These are phyloP conservation scores for Empis livida DNA, from an alignment of 2,888 invertebrate genomes.

Conservation along the genomic window DNA sequence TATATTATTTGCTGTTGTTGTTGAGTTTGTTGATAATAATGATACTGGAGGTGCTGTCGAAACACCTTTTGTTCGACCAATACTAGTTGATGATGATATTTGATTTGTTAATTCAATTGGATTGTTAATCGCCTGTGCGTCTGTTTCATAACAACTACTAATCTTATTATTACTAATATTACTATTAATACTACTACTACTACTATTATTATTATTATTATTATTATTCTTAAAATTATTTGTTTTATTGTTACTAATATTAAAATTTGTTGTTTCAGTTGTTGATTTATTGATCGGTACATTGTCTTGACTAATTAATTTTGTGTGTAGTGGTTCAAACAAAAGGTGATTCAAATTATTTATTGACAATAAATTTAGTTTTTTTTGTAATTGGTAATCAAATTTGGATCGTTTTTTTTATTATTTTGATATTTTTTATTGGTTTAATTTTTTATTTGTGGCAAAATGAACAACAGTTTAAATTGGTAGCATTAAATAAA, in stretches of 20 bases:
- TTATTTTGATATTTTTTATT: too few relatives aligned
- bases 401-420: too few relatives aligned
- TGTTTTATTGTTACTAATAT: neutral
- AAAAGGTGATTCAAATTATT: too few relatives aligned
- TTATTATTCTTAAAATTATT: neutral
- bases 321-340: too few relatives aligned
- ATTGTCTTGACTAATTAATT: neutral
- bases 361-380: too few relatives aligned
- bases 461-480: too few relatives aligned
- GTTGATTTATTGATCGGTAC: neutral
- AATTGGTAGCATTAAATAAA: too few relatives aligned
- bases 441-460: too few relatives aligned
- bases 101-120: neutral
- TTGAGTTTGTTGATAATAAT: neutral
- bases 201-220: conserved; percentile 2
- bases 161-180: conserved; percentile 12
- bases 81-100: conserved; percentile 3
- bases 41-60: conserved; percentile 35
- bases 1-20: neutral
- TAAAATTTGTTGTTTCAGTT: neutral
- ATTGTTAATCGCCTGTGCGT: neutral
- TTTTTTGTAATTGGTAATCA: too few relatives aligned
- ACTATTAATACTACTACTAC: conserved; percentile 14
- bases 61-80: conserved; percentile 36
- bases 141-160: conserved; percentile 5